Base-by-base conservation (phyloP, 2,797 vertebrate genomes). In the Furcifer pardalis region DNA sequence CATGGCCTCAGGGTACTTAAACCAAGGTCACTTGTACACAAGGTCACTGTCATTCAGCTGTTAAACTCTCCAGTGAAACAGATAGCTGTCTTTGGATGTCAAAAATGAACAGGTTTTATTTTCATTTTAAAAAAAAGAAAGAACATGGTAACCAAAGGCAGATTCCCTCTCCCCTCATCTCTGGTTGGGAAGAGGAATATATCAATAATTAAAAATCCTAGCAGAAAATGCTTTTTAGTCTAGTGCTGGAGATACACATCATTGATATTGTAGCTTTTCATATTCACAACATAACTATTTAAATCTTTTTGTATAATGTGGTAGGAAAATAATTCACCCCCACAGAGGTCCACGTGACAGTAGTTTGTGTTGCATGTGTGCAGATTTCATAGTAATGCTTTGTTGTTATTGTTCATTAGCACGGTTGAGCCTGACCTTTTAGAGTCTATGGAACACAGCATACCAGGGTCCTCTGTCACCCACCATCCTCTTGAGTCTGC, bases 1-100 rank as follows among this genome's bases (percentile, higher is more conserved):
- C 81, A 69, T 2, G 46, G 69, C 85, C 86, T 90, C 76, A 66
- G 63, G 10, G 77, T 27, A 84, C 27, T 71, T 92, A 87, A 89
- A 30, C 84, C 69, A 84, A 32, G 68, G 74, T 81, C 84, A 91
- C 76, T 68, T 59, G 42, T 40, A 56, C 21, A 78, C 25, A 83
- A 81, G 87, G 77, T 75, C 88, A 72, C 13, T 23, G 44, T 62
- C 86, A 69, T 87, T 84, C 19, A 35, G 79, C 88, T 79, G 46
- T 12, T 44, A 76, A 2, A 10, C 68, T 21, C 9, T 71, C 83
- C 5, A 87, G 76, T 6, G 69, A 84, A 37, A 17, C 72, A 72
- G 84, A 52, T 25, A 75, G 56, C 21, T 68, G 71, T 78, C 40
- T 81, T 77, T 84, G 37, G 21, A 66, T 49, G 42, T 77, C 63